phyloP scores from a whole-genome alignment of 2,113 vertebrate species.

The Ceuthmochares aereus region DNA sequence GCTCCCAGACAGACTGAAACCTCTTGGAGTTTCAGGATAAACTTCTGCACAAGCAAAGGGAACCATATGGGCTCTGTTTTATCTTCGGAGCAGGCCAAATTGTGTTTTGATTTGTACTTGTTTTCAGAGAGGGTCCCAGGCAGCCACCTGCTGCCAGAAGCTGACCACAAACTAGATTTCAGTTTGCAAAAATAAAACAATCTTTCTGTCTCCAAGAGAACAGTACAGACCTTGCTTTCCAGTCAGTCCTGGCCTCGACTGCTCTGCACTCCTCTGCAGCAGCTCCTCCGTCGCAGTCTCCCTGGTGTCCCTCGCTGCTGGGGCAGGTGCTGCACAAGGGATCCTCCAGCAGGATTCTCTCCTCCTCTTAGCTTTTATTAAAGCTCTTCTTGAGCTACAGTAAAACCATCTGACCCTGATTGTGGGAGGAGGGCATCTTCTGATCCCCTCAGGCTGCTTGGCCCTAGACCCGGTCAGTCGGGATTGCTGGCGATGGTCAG shows the following conservation, averaged over 20 bases:
- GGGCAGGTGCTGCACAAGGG: neutral
- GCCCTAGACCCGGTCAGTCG: accelerated
- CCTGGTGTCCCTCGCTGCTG: too few relatives aligned
- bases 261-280: accelerated
- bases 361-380: neutral
- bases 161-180: neutral
- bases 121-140: neutral
- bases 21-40: neutral
- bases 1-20: neutral
- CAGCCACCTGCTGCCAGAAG: constrained; percentile 18
- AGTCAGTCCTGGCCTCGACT: neutral
- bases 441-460: neutral
- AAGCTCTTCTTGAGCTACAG: neutral
- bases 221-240: neutral
- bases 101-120: neutral
- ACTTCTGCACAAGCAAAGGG: neutral
- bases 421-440: neutral
- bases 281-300: neutral
- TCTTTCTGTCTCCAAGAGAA: neutral
- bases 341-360: neutral
- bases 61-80: accelerated
- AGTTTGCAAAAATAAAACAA: neutral
- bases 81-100: neutral
- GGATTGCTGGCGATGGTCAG: neutral
- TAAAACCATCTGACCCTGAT: neutral